Percentiles rank a stretch among this genome's conserved stretches.
Evolutionary conservation across 2,797 vertebrate species (phyloP).

Genomic region (Hippopotamyrus pictus): DNA sequence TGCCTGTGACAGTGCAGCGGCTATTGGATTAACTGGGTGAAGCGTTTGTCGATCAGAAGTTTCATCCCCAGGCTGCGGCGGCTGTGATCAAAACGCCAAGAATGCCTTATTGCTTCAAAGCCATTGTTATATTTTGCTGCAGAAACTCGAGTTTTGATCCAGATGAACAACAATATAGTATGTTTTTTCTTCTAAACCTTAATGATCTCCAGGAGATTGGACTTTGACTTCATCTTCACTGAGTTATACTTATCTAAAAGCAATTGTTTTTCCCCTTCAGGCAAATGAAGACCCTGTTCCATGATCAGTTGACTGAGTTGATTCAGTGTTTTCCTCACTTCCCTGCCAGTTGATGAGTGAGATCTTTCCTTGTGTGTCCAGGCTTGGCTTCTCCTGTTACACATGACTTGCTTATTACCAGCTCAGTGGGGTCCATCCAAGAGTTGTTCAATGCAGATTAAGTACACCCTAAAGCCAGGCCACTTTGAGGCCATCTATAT

Average conservation of each 20-base stretch:
- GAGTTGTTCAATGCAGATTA: background rate
- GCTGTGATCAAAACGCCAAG: slow-evolving; percentile 59
- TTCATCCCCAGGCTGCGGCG: slow-evolving; percentile 46
- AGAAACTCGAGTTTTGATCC: slow-evolving; percentile 48
- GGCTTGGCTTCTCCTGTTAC: background rate
- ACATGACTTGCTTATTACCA: background rate
- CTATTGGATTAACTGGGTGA: slow-evolving; percentile 42
- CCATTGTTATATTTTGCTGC: slow-evolving; percentile 46
- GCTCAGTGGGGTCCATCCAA: background rate
- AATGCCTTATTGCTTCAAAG: slow-evolving; percentile 42
- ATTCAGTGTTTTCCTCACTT: background rate
- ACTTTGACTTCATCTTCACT: background rate
- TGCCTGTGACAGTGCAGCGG: slow-evolving; percentile 50
- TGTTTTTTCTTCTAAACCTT: background rate
- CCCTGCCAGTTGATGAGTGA: background rate
- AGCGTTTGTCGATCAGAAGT: slow-evolving; percentile 34
- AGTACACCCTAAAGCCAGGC: background rate
- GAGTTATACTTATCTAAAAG: slow-evolving; percentile 12
- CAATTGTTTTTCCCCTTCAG: background rate
- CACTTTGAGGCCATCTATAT: background rate
- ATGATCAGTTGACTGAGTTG: background rate
- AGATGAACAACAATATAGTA: background rate
- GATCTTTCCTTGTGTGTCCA: background rate
- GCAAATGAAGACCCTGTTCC: background rate
- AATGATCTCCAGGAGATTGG: background rate